These are phyloP conservation scores for Andinoacara biseriatus DNA, from an alignment of 2,113 vertebrate species.

Conservation along the genomic window DNA sequence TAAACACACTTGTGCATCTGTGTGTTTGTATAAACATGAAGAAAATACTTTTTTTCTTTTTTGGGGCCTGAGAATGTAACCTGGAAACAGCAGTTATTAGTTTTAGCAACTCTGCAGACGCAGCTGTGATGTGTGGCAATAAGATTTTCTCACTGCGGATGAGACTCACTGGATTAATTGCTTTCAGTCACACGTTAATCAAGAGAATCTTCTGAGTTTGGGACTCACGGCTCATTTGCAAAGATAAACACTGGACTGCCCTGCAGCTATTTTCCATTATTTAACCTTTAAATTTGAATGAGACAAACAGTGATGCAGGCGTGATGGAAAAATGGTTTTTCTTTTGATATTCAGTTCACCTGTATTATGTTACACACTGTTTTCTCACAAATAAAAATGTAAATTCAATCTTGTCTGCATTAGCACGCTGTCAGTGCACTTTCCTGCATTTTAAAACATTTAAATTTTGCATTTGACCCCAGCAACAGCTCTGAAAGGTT, in stretches of 20 bases:
- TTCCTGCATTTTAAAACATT: too few relatives aligned
- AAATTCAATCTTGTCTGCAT: too few relatives aligned
- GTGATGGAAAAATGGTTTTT: slow-evolving; percentile 3
- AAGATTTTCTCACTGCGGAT: not conserved
- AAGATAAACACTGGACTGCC: not conserved
- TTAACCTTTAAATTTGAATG: slow-evolving; percentile 23
- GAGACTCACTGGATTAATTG: not conserved
- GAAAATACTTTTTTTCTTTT: not conserved
- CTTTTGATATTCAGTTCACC: not conserved
- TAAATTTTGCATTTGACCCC: too few relatives aligned
- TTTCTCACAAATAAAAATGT: not conserved
- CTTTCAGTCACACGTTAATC: not conserved
- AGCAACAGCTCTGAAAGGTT: not conserved
- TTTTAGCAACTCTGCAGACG: not conserved
- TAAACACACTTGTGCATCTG: not conserved
- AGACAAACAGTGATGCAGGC: not conserved
- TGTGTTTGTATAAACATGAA: not conserved
- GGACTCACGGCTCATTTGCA: not conserved
- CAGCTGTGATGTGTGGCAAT: not conserved
- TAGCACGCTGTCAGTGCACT: too few relatives aligned
- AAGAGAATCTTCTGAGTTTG: not conserved
- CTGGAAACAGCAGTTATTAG: not conserved
- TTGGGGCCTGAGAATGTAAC: not conserved
- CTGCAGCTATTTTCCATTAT: not conserved
- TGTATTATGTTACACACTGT: not conserved